Evolutionary conservation across 2,797 vertebrate genomes (phyloP).

Genomic region (Carapus acus): DNA sequence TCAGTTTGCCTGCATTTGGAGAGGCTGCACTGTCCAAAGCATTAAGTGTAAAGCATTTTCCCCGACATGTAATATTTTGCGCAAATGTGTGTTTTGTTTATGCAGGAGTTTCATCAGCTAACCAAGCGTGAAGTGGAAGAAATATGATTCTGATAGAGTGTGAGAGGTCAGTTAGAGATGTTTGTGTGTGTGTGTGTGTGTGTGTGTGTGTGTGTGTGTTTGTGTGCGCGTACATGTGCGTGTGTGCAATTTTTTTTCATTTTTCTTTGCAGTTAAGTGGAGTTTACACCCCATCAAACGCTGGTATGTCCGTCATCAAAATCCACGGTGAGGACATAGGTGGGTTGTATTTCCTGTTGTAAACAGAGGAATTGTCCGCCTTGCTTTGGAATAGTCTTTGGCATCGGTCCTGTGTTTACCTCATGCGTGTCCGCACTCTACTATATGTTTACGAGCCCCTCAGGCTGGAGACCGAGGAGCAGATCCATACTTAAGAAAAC

Average conservation of each 20-base stretch:
- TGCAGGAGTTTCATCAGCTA: slow-evolving; percentile 67
- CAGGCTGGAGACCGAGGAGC: slow-evolving; percentile 56
- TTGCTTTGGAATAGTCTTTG: slow-evolving; percentile 51
- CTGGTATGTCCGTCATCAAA: slow-evolving; percentile 64
- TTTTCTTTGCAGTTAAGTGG: slow-evolving; percentile 62
- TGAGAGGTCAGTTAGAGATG: slow-evolving; percentile 78
- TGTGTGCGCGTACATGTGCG: too few relatives aligned
- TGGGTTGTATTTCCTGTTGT: slow-evolving; percentile 49
- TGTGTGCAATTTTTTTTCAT: slow-evolving; percentile 64
- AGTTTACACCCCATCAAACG: slow-evolving; percentile 42
- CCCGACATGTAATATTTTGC: slow-evolving; percentile 72
- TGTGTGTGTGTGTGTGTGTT: too few relatives aligned
- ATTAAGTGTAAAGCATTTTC: slow-evolving; percentile 71
- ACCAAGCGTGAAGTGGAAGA: slow-evolving; percentile 80
- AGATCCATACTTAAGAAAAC: slow-evolving; percentile 61
- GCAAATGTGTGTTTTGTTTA: slow-evolving; percentile 79
- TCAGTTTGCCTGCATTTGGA: slow-evolving; percentile 68
- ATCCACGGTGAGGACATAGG: slow-evolving; percentile 45
- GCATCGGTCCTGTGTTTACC: slow-evolving; percentile 38
- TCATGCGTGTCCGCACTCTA: slow-evolving; percentile 18
- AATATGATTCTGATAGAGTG: slow-evolving; percentile 76
- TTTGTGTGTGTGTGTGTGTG: slow-evolving; percentile 35
- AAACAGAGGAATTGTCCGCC: slow-evolving; percentile 50
- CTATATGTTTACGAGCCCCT: slow-evolving; percentile 17
- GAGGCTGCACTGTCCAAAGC: slow-evolving; percentile 64